Percentiles rank a stretch among this genome's conserved stretches.
phyloP scores from a whole-genome alignment of 1,140 invertebrate species.

The Helicoverpa armigera region DNA sequence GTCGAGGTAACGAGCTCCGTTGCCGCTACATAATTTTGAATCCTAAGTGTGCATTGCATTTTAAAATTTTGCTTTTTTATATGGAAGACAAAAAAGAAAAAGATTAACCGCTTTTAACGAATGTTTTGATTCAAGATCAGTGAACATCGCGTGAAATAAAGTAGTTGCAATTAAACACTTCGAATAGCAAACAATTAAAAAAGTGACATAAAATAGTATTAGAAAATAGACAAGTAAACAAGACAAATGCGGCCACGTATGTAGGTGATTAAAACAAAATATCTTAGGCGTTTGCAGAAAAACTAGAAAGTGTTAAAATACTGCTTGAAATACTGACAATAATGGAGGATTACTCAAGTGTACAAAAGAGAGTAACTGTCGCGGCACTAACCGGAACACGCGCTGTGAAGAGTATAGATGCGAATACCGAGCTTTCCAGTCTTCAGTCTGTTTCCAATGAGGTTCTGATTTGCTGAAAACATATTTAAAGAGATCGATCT shows the following conservation, averaged over 20 bases:
- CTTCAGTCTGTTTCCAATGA: conserved; percentile 65
- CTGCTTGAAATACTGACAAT: neutral
- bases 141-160: no score
- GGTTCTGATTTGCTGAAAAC: conserved; percentile 66
- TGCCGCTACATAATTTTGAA: conserved; percentile 36
- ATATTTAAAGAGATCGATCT: conserved; percentile 32
- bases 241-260: neutral
- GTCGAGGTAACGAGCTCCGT: conserved; percentile 29
- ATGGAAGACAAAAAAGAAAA: neutral
- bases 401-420: conserved; percentile 71
- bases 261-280: neutral
- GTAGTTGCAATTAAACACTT: no score
- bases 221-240: neutral
- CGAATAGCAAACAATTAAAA: no score
- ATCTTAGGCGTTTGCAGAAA: neutral
- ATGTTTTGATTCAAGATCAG: no score
- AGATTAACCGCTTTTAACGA: neutral
- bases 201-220: no score
- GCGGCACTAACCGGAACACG: conserved; percentile 39
- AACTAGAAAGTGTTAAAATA: conserved; percentile 13
- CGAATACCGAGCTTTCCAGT: conserved; percentile 75
- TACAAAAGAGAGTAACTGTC: conserved; percentile 30
- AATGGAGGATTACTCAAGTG: conserved; percentile 4
- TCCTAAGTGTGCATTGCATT: neutral
- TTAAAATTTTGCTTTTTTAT: neutral